Percentiles rank a stretch among this genome's conserved stretches.
Conservation (phyloP, 2,113 vertebrate species). For the Halichoeres trimaculatus region DNA sequence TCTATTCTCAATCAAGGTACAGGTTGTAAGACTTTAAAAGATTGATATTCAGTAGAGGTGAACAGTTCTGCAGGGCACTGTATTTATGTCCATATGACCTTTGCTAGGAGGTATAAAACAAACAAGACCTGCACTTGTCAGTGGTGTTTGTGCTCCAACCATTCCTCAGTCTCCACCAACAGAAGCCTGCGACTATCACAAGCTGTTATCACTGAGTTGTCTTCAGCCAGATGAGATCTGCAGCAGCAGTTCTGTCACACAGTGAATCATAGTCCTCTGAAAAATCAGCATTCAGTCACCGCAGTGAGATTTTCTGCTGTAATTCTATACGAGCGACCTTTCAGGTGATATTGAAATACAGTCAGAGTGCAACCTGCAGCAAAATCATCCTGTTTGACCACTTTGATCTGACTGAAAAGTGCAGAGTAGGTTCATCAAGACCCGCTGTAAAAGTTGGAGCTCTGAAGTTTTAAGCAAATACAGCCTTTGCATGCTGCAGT, state of each 20-base stretch:
- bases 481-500: not conserved
- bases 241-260: not conserved
- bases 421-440: not conserved
- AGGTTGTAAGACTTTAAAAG: not conserved
- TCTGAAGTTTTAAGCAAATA: not conserved
- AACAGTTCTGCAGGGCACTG: not conserved
- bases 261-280: not conserved
- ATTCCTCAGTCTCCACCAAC: constrained; percentile 30
- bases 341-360: not conserved
- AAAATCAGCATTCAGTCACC: not conserved
- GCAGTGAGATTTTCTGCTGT: constrained; percentile 1
- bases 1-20: not conserved
- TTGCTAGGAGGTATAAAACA: not conserved
- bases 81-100: not conserved
- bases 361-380: constrained; percentile 8
- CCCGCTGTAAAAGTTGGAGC: not conserved
- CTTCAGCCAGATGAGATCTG: not conserved
- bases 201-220: not conserved
- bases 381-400: not conserved
- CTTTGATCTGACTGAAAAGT: not conserved
- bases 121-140: not conserved
- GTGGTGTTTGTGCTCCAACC: not conserved
- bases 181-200: not conserved
- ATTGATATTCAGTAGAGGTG: not conserved
- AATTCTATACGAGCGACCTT: constrained; percentile 9